Percentiles rank a stretch among this genome's conserved stretches.
Conservation (phyloP, 2,113 vertebrate species). For the Hemicordylus capensis region DNA sequence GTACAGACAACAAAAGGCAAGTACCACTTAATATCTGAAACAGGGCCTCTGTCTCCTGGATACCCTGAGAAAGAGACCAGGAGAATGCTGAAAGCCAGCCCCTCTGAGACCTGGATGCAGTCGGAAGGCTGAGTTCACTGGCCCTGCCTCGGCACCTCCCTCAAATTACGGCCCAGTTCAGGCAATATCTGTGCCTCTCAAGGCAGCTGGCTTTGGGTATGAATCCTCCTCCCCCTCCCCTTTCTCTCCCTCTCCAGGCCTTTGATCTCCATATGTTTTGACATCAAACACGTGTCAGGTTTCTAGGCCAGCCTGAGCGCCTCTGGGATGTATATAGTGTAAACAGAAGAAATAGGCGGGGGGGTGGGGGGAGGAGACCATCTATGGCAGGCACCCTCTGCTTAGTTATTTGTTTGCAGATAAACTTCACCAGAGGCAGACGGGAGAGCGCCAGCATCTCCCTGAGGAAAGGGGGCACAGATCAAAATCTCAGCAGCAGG, state of each 20-base stretch:
- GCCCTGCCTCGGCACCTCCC: background rate
- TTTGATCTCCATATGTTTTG: constrained; percentile 35
- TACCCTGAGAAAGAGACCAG: too few relatives aligned
- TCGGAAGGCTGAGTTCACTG: background rate
- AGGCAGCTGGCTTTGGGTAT: background rate
- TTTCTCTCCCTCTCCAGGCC: background rate
- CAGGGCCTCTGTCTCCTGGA: too few relatives aligned
- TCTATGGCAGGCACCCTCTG: background rate
- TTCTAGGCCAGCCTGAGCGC: constrained; percentile 9
- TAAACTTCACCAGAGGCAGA: constrained; percentile 13
- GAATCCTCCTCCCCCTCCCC: background rate
- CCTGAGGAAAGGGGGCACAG: background rate
- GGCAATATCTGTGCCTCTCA: background rate
- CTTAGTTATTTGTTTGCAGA: constrained; percentile 23
- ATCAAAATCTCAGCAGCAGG: background rate
- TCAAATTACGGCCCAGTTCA: background rate
- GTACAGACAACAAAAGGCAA: too few relatives aligned
- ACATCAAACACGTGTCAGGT: constrained; percentile 26
- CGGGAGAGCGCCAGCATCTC: background rate
- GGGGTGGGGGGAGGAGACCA: background rate
- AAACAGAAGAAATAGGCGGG: constrained; percentile 8
- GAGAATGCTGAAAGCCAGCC: too few relatives aligned
- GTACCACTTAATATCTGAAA: too few relatives aligned
- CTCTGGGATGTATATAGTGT: constrained; percentile 15
- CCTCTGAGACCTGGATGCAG: too few relatives aligned